Evolutionary conservation across 2,888 invertebrate genomes (phyloP).

Genomic region (Synergus umbraculus): DNA sequence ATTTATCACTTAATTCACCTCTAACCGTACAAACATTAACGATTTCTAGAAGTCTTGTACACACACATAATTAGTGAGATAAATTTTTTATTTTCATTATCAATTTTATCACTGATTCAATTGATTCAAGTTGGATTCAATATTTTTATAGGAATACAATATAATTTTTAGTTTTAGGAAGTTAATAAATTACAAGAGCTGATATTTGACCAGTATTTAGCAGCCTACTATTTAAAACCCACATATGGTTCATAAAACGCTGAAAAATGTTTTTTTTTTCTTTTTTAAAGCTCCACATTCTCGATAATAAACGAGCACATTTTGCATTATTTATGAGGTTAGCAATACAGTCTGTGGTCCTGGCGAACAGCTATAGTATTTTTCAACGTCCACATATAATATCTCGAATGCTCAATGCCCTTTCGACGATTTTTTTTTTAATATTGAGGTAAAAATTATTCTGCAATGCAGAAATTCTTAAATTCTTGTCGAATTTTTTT

Average conservation of each 20-base stretch:
- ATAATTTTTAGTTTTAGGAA: neutral
- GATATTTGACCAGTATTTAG: slow-evolving; percentile 22
- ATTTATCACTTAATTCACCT: slow-evolving; percentile 35
- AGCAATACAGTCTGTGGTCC: slow-evolving; percentile 1
- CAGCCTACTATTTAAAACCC: slow-evolving; percentile 5
- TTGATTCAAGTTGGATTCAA: neutral
- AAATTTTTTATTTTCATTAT: neutral
- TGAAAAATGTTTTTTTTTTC: slow-evolving; percentile 14
- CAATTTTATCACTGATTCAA: neutral
- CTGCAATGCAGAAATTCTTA: too few relatives aligned
- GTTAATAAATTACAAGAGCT: slow-evolving; percentile 13
- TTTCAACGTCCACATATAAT: slow-evolving; percentile 10
- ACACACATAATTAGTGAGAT: neutral
- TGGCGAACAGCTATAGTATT: neutral
- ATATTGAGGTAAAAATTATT: neutral
- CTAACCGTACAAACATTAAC: neutral
- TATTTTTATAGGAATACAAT: neutral
- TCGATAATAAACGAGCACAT: slow-evolving; percentile 35
- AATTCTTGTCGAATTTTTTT: too few relatives aligned
- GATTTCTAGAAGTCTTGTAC: neutral
- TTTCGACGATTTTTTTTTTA: neutral
- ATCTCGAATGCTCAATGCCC: slow-evolving; percentile 23
- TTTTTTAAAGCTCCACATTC: slow-evolving; percentile 12
- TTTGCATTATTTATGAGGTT: slow-evolving; percentile 37
- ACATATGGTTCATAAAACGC: slow-evolving; percentile 33